Conservation (phyloP, 1,140 invertebrate genomes). For the Colletes latitarsis region DNA sequence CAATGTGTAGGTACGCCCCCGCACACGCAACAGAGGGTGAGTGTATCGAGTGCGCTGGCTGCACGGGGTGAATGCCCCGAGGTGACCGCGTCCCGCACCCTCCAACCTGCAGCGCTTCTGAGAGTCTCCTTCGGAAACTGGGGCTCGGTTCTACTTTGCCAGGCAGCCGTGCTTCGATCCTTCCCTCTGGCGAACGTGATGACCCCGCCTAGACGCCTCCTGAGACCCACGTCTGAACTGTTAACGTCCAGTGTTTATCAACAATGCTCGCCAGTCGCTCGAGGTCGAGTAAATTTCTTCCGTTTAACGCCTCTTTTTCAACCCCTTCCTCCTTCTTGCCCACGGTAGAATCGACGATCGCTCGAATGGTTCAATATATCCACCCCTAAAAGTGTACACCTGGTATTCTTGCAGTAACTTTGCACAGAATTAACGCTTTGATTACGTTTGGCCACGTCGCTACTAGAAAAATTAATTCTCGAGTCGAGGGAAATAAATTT, state of each 20-base stretch:
- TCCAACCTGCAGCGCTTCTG: conserved; percentile 34
- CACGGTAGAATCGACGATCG: background rate
- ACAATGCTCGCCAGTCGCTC: background rate
- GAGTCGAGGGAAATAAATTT: no score
- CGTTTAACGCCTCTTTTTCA: no score
- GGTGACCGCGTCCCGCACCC: conserved; percentile 71
- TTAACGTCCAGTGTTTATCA: conserved; percentile 46
- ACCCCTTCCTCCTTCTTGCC: background rate
- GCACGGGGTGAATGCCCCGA: conserved; percentile 68
- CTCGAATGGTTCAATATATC: no score
- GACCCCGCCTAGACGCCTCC: conserved; percentile 6
- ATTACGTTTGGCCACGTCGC: no score
- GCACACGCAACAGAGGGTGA: conserved; percentile 30
- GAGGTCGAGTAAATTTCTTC: background rate
- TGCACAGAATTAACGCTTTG: no score
- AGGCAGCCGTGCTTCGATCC: conserved; percentile 45
- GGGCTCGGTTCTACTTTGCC: conserved; percentile 43
- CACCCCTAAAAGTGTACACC: no score
- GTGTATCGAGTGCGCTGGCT: conserved; percentile 67
- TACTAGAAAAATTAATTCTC: no score
- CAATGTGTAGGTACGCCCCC: conserved; percentile 22
- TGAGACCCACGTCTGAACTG: conserved; percentile 7
- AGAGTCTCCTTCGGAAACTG: conserved; percentile 57
- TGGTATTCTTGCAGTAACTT: no score
- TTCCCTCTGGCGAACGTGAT: conserved; percentile 9